Evolutionary conservation across 2,113 vertebrate genomes (phyloP).

Genomic region (Pagrus major): DNA sequence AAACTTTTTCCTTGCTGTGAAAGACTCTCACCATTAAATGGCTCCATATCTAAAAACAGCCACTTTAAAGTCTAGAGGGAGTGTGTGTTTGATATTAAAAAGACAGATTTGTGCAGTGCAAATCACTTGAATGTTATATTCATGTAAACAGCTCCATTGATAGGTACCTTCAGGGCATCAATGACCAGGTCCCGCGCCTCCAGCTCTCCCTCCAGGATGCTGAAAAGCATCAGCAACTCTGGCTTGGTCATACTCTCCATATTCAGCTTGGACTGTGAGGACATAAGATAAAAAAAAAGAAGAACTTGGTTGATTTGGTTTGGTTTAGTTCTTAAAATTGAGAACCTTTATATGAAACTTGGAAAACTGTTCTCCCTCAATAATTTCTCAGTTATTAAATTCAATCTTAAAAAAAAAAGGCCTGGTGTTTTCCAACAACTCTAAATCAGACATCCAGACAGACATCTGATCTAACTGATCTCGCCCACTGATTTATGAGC

Average conservation of each 20-base stretch:
- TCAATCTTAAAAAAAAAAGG: conserved; percentile 39
- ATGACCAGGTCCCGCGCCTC: conserved; percentile 97
- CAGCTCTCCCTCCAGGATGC: conserved; percentile 96
- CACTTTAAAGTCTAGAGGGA: not conserved
- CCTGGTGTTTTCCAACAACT: conserved; percentile 8
- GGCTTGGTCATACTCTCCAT: conserved; percentile 96
- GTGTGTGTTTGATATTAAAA: not conserved
- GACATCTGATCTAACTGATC: conserved; percentile 39
- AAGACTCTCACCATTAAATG: conserved; percentile 8
- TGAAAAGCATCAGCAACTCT: conserved; percentile 95
- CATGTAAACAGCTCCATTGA: conserved; percentile 13
- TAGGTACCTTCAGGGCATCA: conserved; percentile 94
- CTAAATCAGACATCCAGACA: conserved; percentile 34
- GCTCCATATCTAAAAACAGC: not conserved
- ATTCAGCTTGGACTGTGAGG: conserved; percentile 91
- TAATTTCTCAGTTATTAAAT: not conserved
- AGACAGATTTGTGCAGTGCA: not conserved
- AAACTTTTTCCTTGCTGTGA: not conserved
- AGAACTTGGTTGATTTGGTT: not conserved
- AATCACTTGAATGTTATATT: not conserved
- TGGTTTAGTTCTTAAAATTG: not conserved
- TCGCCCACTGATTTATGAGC: conserved; percentile 42
- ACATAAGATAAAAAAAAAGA: conserved; percentile 40
- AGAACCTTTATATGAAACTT: not conserved
- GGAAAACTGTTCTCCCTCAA: not conserved